phyloP scores from a whole-genome alignment of 2,888 invertebrate species.

The Melanargia galathea region DNA sequence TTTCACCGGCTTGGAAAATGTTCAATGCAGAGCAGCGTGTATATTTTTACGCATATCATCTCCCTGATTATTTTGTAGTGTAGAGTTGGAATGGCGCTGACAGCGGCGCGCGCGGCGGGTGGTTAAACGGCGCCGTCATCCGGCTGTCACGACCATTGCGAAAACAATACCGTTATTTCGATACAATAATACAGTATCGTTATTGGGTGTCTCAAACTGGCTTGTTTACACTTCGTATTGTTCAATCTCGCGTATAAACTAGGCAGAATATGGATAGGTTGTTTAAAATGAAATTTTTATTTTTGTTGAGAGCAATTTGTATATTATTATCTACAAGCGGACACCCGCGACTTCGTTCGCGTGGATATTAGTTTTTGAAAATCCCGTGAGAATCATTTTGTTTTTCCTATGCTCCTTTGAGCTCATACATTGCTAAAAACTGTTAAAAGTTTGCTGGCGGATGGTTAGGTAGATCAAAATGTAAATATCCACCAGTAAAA shows the following conservation, averaged over 20 bases:
- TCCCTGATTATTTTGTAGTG: constrained; percentile 41
- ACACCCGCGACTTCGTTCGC: too few relatives aligned
- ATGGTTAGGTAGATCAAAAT: too few relatives aligned
- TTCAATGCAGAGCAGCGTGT: background rate
- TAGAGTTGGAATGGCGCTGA: constrained; percentile 64
- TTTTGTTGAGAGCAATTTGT: background rate
- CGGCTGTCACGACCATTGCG: constrained; percentile 60
- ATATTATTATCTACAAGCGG: too few relatives aligned
- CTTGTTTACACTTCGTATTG: constrained; percentile 59
- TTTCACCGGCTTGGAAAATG: background rate
- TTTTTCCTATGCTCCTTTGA: too few relatives aligned
- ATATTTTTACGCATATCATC: constrained; percentile 36
- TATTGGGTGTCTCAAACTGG: constrained; percentile 68
- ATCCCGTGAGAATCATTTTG: too few relatives aligned
- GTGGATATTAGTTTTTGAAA: too few relatives aligned
- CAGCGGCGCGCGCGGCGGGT: constrained; percentile 66
- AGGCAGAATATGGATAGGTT: background rate
- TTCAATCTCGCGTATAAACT: constrained; percentile 42
- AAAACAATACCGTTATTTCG: constrained; percentile 71
- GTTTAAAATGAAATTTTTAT: background rate
- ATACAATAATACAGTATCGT: constrained; percentile 71
- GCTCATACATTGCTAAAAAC: too few relatives aligned
- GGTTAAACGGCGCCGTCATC: constrained; percentile 65
- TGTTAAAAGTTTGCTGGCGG: too few relatives aligned
- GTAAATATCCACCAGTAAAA: too few relatives aligned